Percentiles rank a stretch among this genome's conserved stretches.
These are phyloP conservation scores for Andrena camellia DNA, from an alignment of 2,888 invertebrate species.

Conservation along the genomic window DNA sequence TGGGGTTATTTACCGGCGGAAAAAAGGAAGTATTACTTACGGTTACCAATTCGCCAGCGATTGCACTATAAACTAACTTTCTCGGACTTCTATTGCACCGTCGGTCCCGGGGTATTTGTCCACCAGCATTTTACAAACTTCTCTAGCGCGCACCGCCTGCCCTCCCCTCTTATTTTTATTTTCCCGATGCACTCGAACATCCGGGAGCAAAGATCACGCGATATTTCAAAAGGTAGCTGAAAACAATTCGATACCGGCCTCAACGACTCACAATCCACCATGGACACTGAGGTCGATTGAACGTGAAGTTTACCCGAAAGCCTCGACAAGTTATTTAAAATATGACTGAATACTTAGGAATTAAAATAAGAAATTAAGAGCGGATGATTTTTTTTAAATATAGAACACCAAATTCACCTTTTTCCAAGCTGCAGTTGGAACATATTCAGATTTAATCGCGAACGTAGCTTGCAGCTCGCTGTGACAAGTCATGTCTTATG, in stretches of 20 bases:
- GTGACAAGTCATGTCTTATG: background rate
- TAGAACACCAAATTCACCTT: too few relatives aligned
- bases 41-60: slow-evolving; percentile 34
- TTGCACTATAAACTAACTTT: slow-evolving; percentile 53
- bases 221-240: slow-evolving; percentile 9
- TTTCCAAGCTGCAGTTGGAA: background rate
- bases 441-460: background rate
- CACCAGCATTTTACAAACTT: slow-evolving; percentile 51
- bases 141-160: background rate
- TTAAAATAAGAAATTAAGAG: too few relatives aligned
- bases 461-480: background rate
- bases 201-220: slow-evolving; percentile 9
- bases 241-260: slow-evolving; percentile 8
- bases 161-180: slow-evolving; percentile 12
- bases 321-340: background rate
- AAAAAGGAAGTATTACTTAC: slow-evolving; percentile 51
- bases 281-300: background rate
- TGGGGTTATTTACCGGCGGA: slow-evolving; percentile 38
- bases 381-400: too few relatives aligned
- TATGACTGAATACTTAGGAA: too few relatives aligned
- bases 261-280: background rate
- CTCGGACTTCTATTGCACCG: slow-evolving; percentile 54
- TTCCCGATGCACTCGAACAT: background rate
- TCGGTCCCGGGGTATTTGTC: slow-evolving; percentile 36
- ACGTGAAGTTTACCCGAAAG: background rate